Evolutionary conservation across 2,888 invertebrate genomes (phyloP), one percentile per base, ranked within the genome.

Genomic region (Synanthedon tipuliformis): DNA sequence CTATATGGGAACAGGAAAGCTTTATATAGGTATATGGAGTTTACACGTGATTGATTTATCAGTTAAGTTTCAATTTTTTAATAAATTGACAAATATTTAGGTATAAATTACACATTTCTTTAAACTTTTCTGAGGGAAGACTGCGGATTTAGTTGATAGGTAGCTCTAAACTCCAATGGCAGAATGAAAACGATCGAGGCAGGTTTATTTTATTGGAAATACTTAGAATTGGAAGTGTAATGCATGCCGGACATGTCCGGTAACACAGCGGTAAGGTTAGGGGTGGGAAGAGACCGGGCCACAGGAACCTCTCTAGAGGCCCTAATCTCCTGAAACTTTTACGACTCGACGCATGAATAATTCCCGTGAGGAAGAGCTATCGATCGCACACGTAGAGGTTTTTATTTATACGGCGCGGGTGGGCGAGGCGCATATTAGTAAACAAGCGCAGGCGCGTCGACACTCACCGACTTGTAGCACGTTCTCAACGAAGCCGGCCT

Each of bases 391-490:
- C 87, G 82, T 85, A 81, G 81, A 80, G 78, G 82, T 87, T 86
- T 86, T 86, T 86, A 87, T 87, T 85, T 84, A 85, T 86, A 83
- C 85, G 83, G 78, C 83, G 83, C 84, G 84, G 82, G 82, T 80
- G 85, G 85, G 86, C 83, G 86, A 84, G 86, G 85, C 84, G 84
- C 82, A 82, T 87, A 86, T 86, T 86, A 85, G 86, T 86, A 85
- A 86, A 86, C 82, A 86, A 79, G 85, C 86, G 86, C 86, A 81
- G 78, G 86, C 86, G 86, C 86, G 81, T 64, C 68, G 69, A 64
- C 76, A 92, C 94, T 92, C 88, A 95, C 95, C 95, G 85, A 95
- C 94, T 94, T 95, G 95, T 71, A 95, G 90, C 70, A 95, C 95
- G 85, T 90, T 92, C 82, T 94, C 93, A 66, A 95, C 95, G 81